Base-by-base conservation (phyloP, 1,140 invertebrate genomes). In the Augochlora pura region DNA sequence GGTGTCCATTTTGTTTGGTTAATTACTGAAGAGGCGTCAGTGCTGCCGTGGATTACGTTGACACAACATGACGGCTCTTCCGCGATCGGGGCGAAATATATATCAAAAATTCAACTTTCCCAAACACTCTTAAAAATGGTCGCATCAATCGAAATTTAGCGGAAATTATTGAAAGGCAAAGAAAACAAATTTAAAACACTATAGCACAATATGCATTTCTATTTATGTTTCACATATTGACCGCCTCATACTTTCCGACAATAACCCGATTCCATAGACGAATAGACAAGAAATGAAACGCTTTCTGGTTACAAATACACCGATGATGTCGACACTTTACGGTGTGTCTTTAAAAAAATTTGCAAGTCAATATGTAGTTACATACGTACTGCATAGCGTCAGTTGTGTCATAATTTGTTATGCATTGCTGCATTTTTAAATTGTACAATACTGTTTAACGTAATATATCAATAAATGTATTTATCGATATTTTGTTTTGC, bases 1-100 rank as follows among this genome's bases (percentile, higher is more conserved):
- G 91, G 91, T 92, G 91, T 92, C 91, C 91, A 92, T 92, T 92
- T 92, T 92, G 91, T 92, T 92, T 91, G 91, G 91, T 92, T 92
- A 92, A 92, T 92, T 92, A 91, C 87, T 89, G 87, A 88, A 88
- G 87, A 91, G 88, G 87, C 91, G 88, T 91, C 91, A 88, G 91
- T 91, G 91, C 90, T 91, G 91, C 90, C 91, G 91, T 91, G 88
- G 88, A 91, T 91, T 91, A 90, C 89, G 89, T 91, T 92, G 91
- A 92, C 91, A 91, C 91, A 92, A 92, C 89, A 90, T 87, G 87
- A 89, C 84, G 84, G 88, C 84, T 80, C 81, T 83, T 82, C 84
- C 77, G 77, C 70, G 77, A 79, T 79, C 73, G 52, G 62, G 65
- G 70, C 70, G 59, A 60, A 59, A 25, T 77, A 77, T 77, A 63